Conservation (phyloP, 2,888 invertebrate genomes). For the Hyposoter dolosus region DNA sequence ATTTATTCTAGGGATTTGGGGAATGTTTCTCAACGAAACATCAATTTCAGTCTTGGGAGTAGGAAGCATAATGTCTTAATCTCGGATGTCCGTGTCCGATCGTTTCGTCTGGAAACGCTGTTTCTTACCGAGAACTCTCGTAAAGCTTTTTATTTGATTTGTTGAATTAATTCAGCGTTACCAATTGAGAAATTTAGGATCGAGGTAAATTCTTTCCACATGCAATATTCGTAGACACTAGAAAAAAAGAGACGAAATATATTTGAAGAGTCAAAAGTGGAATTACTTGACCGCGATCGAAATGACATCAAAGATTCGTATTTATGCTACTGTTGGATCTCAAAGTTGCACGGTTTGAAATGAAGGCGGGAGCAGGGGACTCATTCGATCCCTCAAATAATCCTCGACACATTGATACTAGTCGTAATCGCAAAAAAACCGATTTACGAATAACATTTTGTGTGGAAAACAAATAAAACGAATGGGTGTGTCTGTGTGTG, state of each 20-base stretch:
- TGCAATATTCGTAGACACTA: background rate
- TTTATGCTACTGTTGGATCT: slow-evolving; percentile 54
- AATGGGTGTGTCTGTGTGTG: background rate
- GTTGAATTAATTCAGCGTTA: background rate
- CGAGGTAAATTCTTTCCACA: background rate
- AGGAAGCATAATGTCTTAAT: slow-evolving; percentile 77
- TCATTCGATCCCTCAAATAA: slow-evolving; percentile 18
- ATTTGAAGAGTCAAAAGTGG: background rate
- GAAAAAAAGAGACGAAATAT: slow-evolving; percentile 3
- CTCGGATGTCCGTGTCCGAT: slow-evolving; percentile 52
- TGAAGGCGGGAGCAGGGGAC: background rate
- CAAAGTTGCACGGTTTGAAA: slow-evolving; percentile 32
- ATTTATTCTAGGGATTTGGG: slow-evolving; percentile 62
- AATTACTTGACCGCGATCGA: slow-evolving; percentile 39
- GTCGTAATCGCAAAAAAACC: slow-evolving; percentile 45
- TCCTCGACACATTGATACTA: slow-evolving; percentile 41
- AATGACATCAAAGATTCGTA: slow-evolving; percentile 60
- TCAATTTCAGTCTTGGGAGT: slow-evolving; percentile 79
- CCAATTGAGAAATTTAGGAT: background rate
- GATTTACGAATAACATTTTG: slow-evolving; percentile 54
- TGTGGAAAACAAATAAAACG: slow-evolving; percentile 39
- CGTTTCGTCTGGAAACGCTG: slow-evolving; percentile 38
- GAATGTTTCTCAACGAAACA: slow-evolving; percentile 69
- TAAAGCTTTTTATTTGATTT: background rate
- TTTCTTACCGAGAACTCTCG: background rate